phyloP scores from a whole-genome alignment of 2,888 invertebrate genomes.

The Epinotia nisella region DNA sequence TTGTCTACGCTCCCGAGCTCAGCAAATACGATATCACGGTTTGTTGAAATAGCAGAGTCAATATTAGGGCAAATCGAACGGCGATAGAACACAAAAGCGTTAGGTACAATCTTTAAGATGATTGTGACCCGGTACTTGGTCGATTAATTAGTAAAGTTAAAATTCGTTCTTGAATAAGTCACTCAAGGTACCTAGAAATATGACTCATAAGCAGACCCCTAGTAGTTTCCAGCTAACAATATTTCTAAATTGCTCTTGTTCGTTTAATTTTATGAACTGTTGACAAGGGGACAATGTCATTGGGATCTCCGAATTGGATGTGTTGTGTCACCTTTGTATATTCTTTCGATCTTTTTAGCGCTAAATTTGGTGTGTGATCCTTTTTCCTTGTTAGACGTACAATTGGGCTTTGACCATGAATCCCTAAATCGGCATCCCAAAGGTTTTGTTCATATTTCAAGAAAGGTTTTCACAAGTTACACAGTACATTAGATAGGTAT shows the following conservation, averaged over 20 bases:
- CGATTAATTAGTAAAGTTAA: not conserved
- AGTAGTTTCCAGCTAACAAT: slow-evolving; percentile 2
- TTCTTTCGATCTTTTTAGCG: not conserved
- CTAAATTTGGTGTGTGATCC: not conserved
- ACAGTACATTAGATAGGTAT: too few species aligned
- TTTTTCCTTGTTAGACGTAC: too few species aligned
- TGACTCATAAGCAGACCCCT: slow-evolving; percentile 7
- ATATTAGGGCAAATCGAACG: slow-evolving; percentile 21
- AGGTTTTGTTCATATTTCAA: not conserved
- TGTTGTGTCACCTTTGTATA: not conserved
- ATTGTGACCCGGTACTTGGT: not conserved
- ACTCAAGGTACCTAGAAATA: not conserved
- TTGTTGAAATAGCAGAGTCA: slow-evolving; percentile 21
- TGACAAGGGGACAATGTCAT: not conserved
- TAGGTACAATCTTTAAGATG: slow-evolving; percentile 7
- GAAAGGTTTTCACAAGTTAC: too few species aligned
- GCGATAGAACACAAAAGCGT: not conserved
- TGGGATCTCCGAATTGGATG: slow-evolving; percentile 9
- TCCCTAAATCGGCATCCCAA: not conserved
- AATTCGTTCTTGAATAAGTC: not conserved
- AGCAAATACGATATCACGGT: slow-evolving; percentile 15
- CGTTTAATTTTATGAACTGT: slow-evolving; percentile 5
- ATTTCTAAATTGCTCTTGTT: slow-evolving; percentile 10
- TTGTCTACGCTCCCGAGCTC: slow-evolving; percentile 19
- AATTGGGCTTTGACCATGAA: not conserved